Conservation (phyloP, 2,113 vertebrate genomes). For the Cyphotilapia sp. region DNA sequence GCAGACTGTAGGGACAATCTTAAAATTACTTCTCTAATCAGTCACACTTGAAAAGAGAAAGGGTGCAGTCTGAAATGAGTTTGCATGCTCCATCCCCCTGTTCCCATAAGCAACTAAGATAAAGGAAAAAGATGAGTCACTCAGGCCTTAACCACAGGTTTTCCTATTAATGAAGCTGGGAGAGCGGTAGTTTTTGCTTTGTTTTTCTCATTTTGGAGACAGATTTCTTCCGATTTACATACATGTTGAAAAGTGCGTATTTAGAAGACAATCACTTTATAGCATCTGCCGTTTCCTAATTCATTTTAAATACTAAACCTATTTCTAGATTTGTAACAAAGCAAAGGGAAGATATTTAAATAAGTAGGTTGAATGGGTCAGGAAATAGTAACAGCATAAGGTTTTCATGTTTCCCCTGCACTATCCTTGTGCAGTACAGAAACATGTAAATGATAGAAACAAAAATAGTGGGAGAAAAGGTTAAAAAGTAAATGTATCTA, state of each 20-base stretch:
- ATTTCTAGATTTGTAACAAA: background rate
- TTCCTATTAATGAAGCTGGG: constrained; percentile 1
- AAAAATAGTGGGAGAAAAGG: background rate
- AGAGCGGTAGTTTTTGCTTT: background rate
- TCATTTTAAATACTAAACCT: background rate
- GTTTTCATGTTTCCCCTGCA: background rate
- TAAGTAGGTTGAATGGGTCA: background rate
- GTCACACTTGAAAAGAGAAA: constrained; percentile 49
- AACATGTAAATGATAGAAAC: background rate
- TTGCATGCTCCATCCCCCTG: constrained; percentile 10
- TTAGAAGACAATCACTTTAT: background rate
- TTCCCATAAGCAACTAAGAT: constrained; percentile 9
- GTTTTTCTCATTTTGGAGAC: background rate
- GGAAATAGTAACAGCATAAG: background rate
- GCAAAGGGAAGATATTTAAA: background rate
- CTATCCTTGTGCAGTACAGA: background rate
- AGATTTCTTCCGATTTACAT: background rate
- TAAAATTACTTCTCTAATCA: constrained; percentile 22
- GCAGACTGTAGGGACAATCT: background rate
- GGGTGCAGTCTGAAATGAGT: constrained; percentile 43
- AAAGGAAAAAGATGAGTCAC: constrained; percentile 49
- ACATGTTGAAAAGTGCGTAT: background rate
- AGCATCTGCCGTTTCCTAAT: background rate
- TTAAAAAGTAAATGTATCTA: background rate
- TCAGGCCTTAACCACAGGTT: background rate